Evolutionary conservation across 2,797 vertebrate species (phyloP), one percentile per base, ranked within the genome.

Genomic region (Sebastes hopkinsi): DNA sequence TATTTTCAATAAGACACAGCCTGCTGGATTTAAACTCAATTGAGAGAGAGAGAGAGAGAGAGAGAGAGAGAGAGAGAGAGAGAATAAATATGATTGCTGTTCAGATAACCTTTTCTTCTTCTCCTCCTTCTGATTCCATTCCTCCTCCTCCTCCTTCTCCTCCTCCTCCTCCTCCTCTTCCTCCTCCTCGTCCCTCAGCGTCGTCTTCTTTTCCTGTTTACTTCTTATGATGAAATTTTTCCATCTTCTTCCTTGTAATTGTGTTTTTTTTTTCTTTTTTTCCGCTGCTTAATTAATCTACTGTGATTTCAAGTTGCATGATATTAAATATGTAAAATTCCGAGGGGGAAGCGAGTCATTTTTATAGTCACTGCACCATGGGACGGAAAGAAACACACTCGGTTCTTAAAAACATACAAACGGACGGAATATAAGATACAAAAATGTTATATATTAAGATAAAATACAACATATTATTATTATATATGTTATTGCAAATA

Each of bases 391-490:
- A 42, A 77, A 72, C 22, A 56, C 64, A 22, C 5, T 27, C 58
- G 20, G 46, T 52, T 30, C 14, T 59, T 22, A 54, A 68, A 61
- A n/a, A 52, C 58, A 68, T 30, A n/a, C 16, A 8, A 8, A 46
- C 3, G 16, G 1, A 4, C 16, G 6, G 16, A 67, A 38, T 13
- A 36, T 29, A 22, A 18, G 30, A 9, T 52, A 27, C 4, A 8
- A 25, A 23, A 23, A 1, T 12, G 1, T 0, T 2, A 38, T 4
- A 38, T 3, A 27, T 25, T 0, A 62, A n/a, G 13, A 58, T 9
- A 22, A 32, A 32, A 50, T 27, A 22, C 5, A 64, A 42, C 4
- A 25, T 58, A 23, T n/a, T 58, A 14, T n/a, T 18, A 20, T 55
- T 8, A 25, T 18, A 0, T 20, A 29, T 20, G 20, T 12, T 55